Evolutionary conservation across 2,113 vertebrate genomes (phyloP), one percentile per base, ranked within the genome.

Genomic region (Colaptes auratus): DNA sequence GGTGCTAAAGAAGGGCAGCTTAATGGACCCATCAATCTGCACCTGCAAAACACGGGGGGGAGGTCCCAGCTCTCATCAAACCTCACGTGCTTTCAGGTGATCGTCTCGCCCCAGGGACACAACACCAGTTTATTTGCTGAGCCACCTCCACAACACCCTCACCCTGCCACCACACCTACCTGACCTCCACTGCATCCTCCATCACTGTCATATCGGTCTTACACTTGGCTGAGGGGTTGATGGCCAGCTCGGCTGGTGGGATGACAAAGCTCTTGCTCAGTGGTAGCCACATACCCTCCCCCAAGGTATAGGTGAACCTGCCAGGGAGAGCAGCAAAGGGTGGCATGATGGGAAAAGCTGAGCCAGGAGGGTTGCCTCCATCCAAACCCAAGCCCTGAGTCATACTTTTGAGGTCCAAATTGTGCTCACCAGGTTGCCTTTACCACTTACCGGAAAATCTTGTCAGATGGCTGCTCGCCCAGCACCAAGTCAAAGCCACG

Each of bases 201-300:
- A 99, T 99, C 95, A 99, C 99, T 0, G 99, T 99, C 99, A 99
- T 99, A 97, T 99, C 99, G 0, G 99, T 99, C 97, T 99, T 99
- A 94, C 99, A 99, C 96, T 99, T 99, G 42, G 99, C 99, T 2
- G 99, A 99, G 5, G 99, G 99, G 95, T 99, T 99, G 97, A 99
- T 99, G 97, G 99, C 99, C 82, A 99, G 98, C 95, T 99, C 99
- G 0, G 99, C 99, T 0, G 99, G 99, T 0, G 99, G 99, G 91
- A 99, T 99, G 91, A 99, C 99, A 2, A 99, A 99, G 96, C 99
- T 99, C 98, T 99, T 99, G 97, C 99, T 99, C 92, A 99, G 92
- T 0, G 99, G 99, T 83, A 99, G 96, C 99, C 99, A 99, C 99
- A 99, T 99, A 82, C 99, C 99, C 95, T 99, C 99, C 18, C 99